Evolutionary conservation across 2,888 invertebrate genomes (phyloP).

Genomic region (Acrobasis consociella): DNA sequence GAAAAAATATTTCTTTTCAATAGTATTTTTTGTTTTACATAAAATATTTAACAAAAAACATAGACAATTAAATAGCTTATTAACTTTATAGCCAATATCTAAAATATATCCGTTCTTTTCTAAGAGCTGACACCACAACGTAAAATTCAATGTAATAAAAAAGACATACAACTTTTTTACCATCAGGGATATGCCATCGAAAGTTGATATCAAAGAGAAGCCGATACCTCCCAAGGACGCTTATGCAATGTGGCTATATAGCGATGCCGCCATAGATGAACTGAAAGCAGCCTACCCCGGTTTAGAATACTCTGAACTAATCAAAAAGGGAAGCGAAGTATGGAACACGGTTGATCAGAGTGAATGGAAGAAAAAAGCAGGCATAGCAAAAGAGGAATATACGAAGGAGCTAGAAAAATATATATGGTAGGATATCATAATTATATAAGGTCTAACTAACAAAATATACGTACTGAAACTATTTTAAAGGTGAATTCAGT

Average conservation of each 20-base stretch:
- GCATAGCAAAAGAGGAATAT: conserved; percentile 94
- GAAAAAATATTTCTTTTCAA: too few relatives aligned
- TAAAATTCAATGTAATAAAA: too few relatives aligned
- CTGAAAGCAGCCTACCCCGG: conserved; percentile 96
- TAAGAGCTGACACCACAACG: too few relatives aligned
- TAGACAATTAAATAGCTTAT: too few relatives aligned
- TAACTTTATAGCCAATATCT: too few relatives aligned
- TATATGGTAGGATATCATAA: not conserved
- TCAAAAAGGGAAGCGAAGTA: conserved; percentile 97
- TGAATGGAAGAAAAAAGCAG: conserved; percentile 94
- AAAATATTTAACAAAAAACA: too few relatives aligned
- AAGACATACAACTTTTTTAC: conserved; percentile 9
- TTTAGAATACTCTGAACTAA: conserved; percentile 94
- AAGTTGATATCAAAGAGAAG: not conserved
- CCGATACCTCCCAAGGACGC: conserved; percentile 87
- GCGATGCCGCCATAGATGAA: conserved; percentile 85
- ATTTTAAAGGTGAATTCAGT: too few relatives aligned
- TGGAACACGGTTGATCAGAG: conserved; percentile 96
- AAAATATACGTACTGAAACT: too few relatives aligned
- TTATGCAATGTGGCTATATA: conserved; percentile 98
- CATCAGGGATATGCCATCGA: conserved; percentile 5
- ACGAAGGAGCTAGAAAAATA: conserved; percentile 88
- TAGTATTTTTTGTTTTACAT: too few relatives aligned
- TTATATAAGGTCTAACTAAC: too few relatives aligned
- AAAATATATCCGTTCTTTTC: too few relatives aligned